phyloP scores from a whole-genome alignment of 2,113 vertebrate species.

The Crypturellus undulatus region DNA sequence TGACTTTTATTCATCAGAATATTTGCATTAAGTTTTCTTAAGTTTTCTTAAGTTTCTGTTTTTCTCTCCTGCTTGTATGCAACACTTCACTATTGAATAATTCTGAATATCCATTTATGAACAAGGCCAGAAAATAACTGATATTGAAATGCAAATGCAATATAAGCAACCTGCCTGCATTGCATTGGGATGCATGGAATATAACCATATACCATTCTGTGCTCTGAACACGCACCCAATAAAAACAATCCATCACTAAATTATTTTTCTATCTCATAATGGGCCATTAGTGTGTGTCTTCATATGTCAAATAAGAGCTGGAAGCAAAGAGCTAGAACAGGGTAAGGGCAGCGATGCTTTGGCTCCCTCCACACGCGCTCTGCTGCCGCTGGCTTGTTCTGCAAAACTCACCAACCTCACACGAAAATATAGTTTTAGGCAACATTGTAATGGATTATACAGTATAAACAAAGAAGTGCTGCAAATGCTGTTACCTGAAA shows the following conservation, averaged over 20 bases:
- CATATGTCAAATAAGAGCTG: background rate
- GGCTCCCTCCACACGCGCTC: background rate
- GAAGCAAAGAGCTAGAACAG: background rate
- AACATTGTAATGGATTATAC: background rate
- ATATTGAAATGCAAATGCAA: conserved; percentile 13
- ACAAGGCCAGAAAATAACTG: background rate
- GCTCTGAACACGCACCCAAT: background rate
- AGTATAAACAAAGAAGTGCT: background rate
- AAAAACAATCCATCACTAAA: background rate
- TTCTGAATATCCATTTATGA: background rate
- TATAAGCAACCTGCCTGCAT: background rate
- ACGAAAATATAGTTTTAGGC: background rate
- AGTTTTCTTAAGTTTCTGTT: too few relatives aligned
- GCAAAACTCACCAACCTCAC: background rate
- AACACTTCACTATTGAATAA: background rate
- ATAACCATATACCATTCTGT: background rate
- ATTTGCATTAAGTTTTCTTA: background rate
- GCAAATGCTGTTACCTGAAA: background rate
- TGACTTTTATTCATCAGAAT: background rate
- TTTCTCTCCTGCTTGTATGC: background rate
- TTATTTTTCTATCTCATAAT: background rate
- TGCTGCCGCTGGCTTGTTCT: background rate
- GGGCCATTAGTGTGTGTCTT: background rate
- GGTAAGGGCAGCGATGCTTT: background rate
- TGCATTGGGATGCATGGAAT: background rate